phyloP scores from a whole-genome alignment of 2,888 invertebrate genomes.

The Eilema caniola region DNA sequence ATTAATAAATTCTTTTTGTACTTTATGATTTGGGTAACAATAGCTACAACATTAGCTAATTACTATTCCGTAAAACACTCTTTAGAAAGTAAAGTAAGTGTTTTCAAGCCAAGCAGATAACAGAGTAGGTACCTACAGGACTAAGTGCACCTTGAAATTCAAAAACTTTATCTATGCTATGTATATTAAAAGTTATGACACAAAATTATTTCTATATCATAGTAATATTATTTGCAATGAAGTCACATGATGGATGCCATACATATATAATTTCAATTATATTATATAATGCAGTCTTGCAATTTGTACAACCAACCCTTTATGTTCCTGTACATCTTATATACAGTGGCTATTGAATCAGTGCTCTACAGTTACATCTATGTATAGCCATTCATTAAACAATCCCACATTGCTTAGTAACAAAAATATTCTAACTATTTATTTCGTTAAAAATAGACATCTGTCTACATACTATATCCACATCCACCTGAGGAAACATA shows the following conservation, averaged over 20 bases:
- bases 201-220: conserved; percentile 8
- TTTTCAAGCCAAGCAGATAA: background rate
- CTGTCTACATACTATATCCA: conserved; percentile 75
- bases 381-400: conserved; percentile 77
- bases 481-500: conserved; percentile 80
- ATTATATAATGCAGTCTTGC: conserved; percentile 79
- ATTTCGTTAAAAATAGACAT: conserved; percentile 83
- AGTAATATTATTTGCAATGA: conserved; percentile 12
- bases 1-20: conserved; percentile 57
- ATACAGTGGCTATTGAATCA: conserved; percentile 72
- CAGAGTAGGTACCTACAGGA: background rate
- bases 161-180: background rate
- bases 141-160: background rate
- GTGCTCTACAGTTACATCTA: conserved; percentile 72
- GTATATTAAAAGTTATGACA: background rate
- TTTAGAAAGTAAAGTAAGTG: conserved; percentile 7
- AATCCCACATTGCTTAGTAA: conserved; percentile 80
- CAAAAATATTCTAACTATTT: conserved; percentile 82
- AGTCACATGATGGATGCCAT: conserved; percentile 27
- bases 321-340: conserved; percentile 70
- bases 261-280: conserved; percentile 48
- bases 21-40: conserved; percentile 51
- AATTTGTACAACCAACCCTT: conserved; percentile 80
- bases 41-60: conserved; percentile 25
- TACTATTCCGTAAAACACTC: conserved; percentile 17